Evolutionary conservation across 1,140 invertebrate genomes (phyloP), one percentile per base, ranked within the genome.

Genomic region (Drosophila lacteicornis): DNA sequence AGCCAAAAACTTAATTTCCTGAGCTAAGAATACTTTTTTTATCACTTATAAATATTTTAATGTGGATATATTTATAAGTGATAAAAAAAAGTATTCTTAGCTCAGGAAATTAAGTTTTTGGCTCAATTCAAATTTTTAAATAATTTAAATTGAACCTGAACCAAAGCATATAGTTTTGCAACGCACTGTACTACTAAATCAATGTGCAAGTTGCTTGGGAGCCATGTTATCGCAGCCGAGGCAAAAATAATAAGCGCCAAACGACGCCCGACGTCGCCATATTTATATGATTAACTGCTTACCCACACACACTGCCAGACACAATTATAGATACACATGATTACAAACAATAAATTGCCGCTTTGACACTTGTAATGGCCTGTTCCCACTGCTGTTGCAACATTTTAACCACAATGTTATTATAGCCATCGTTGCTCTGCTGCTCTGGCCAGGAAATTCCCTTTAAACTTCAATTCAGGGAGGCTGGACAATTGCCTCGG

Each of bases 201-300:
- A 90, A 70, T 76, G 81, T 62, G 62, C 59, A 71, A 84, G 61
- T 78, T 81, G 53, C 66, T 77, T 55, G 40, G 53, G 43, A 68
- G 70, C 68, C 70, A 90, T 90, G 85, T 85, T 90, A 90, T 90
- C 85, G 67, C 81, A 84, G 84, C 63, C 78, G 84, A 59, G 79
- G 67, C 78, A 82, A 88, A 88, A 88, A 88, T 88, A 88, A 88
- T 88, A 84, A 84, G 79, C 83, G 79, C 80, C 68, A 75, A 76
- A 49, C 75, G 56, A 33, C 62, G 63, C 80, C 84, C 74, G 70
- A 69, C 79, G 76, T 74, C 75, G 77, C 80, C 82, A 91, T 91
- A 91, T 91, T 91, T 92, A 91, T 92, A 91, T 92, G 91, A 92
- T 92, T 92, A 92, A 92, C 91, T 91, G 85, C 86, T 65, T 68